These are phyloP conservation scores for Petroica traversi DNA, from an alignment of 2,113 vertebrate genomes.

Conservation along the genomic window DNA sequence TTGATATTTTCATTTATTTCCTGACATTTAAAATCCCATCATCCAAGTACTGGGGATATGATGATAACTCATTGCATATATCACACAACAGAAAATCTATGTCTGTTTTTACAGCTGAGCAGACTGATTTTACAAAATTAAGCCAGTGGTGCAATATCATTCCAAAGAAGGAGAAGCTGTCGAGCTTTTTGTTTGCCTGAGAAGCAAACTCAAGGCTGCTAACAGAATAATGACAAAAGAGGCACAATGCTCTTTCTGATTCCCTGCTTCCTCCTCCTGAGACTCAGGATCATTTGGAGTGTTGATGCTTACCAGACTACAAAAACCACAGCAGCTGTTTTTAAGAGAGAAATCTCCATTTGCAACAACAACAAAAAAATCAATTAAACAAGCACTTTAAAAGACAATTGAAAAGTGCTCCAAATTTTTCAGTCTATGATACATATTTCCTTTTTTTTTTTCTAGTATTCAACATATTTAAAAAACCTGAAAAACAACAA, in stretches of 20 bases:
- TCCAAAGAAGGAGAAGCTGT: slow-evolving; percentile 47
- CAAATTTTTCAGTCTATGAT: not conserved
- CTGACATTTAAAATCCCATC: slow-evolving; percentile 67
- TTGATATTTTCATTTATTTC: slow-evolving; percentile 64
- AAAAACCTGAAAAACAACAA: not conserved
- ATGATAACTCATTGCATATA: slow-evolving; percentile 25
- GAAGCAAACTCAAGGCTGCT: slow-evolving; percentile 25
- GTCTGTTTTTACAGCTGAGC: slow-evolving; percentile 60
- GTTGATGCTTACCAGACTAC: slow-evolving; percentile 15
- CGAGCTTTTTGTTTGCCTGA: not conserved
- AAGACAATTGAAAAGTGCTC: not conserved
- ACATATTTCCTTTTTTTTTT: not conserved
- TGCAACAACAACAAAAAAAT: slow-evolving; percentile 36
- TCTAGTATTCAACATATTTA: not conserved
- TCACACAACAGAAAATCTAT: slow-evolving; percentile 12
- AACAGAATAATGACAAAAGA: slow-evolving; percentile 56
- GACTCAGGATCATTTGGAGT: slow-evolving; percentile 43
- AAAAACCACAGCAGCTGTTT: slow-evolving; percentile 46
- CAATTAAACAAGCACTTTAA: slow-evolving; percentile 54
- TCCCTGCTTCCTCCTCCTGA: slow-evolving; percentile 42
- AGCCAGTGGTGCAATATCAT: slow-evolving; percentile 20
- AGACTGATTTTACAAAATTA: slow-evolving; percentile 50
- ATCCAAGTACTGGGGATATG: not conserved
- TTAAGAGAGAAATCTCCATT: slow-evolving; percentile 47
- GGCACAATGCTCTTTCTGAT: slow-evolving; percentile 34